Conservation (phyloP, 2,888 invertebrate genomes). For the Fabriciana adippe region DNA sequence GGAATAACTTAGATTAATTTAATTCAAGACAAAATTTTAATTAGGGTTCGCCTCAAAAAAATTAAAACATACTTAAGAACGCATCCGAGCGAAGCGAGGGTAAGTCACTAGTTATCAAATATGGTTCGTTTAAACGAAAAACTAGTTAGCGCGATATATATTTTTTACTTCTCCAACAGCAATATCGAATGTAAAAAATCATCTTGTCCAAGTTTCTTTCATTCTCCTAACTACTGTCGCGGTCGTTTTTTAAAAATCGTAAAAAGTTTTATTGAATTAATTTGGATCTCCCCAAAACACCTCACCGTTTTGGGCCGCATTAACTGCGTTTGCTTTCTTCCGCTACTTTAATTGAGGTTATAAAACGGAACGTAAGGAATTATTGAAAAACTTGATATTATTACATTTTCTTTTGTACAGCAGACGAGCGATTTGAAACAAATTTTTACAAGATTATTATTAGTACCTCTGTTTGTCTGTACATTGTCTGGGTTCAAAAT, state of each 20-base stretch:
- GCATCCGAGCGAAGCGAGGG: too few relatives aligned
- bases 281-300: constrained; percentile 14
- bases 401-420: constrained; percentile 42
- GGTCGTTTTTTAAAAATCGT: not conserved
- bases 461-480: not conserved
- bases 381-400: constrained; percentile 68
- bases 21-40: too few relatives aligned
- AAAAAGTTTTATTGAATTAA: constrained; percentile 16
- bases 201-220: too few relatives aligned
- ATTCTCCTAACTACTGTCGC: too few relatives aligned
- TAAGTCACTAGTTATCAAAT: too few relatives aligned
- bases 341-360: constrained; percentile 61
- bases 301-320: constrained; percentile 46
- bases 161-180: too few relatives aligned
- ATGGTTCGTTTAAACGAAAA: too few relatives aligned
- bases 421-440: constrained; percentile 46
- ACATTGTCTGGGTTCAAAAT: not conserved
- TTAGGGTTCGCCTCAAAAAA: too few relatives aligned
- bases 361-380: constrained; percentile 59
- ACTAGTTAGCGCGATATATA: too few relatives aligned
- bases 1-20: too few relatives aligned
- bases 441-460: not conserved
- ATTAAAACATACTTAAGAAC: too few relatives aligned
- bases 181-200: too few relatives aligned
- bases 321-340: constrained; percentile 50